A percentile compares a stretch with the other conserved stretches of the same genome.
Evolutionary conservation across 2,888 invertebrate genomes (phyloP).

Genomic region (Uropetala carovei): DNA sequence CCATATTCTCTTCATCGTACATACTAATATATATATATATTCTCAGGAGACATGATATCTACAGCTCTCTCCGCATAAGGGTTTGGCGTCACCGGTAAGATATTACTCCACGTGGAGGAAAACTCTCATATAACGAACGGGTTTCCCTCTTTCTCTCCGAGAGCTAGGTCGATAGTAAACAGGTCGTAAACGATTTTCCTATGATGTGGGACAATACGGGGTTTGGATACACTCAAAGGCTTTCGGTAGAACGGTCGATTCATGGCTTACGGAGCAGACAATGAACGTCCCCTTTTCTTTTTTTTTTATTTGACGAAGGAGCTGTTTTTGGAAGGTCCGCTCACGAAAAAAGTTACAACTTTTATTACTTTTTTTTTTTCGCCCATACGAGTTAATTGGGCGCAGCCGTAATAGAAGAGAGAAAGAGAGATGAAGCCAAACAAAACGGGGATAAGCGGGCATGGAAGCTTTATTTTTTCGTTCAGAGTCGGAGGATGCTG

Average conservation of each 20-base stretch:
- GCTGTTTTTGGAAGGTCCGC: neutral
- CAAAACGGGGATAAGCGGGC: conserved; percentile 33
- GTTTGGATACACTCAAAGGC: conserved; percentile 16
- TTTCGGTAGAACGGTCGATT: neutral
- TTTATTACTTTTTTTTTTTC: neutral
- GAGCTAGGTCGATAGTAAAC: conserved; percentile 3
- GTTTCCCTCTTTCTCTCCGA: neutral
- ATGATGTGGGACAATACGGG: neutral
- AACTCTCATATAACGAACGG: neutral
- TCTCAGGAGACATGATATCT: too few relatives aligned
- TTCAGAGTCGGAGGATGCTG: neutral
- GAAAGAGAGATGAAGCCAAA: neutral
- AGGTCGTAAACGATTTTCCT: conserved; percentile 3
- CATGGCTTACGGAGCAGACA: conserved; percentile 30
- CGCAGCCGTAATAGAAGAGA: neutral
- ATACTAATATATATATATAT: too few relatives aligned
- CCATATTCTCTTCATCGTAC: too few relatives aligned
- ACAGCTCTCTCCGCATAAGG: neutral
- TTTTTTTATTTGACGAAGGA: conserved; percentile 26
- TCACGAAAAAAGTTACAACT: neutral
- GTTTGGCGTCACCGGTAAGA: neutral
- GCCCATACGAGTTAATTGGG: conserved; percentile 51
- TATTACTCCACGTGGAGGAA: neutral
- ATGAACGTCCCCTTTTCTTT: neutral
- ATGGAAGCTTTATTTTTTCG: neutral